Conservation (phyloP, 2,113 vertebrate species). For the Ellobius talpinus region DNA sequence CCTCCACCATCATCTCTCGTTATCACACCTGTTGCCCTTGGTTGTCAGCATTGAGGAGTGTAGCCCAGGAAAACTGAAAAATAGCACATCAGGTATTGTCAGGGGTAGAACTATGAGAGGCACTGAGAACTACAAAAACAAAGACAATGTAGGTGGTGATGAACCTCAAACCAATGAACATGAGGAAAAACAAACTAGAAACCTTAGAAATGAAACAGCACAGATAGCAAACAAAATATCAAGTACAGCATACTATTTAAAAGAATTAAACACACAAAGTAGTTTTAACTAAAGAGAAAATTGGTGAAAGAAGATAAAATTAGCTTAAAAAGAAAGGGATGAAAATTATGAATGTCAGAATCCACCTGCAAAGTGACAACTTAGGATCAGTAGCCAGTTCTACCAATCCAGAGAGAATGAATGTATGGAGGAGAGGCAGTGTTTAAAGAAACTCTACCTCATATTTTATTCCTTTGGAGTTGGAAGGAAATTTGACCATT, state of each 20-base stretch:
- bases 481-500: not conserved
- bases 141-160: not conserved
- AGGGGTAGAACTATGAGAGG: not conserved
- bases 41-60: not conserved
- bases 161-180: not conserved
- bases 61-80: not conserved
- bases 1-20: not conserved
- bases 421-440: not conserved
- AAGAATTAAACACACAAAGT: not conserved
- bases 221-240: not conserved
- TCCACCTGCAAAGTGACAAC: not conserved
- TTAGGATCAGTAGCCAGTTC: not conserved
- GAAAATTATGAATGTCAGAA: not conserved
- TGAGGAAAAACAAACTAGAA: not conserved
- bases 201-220: not conserved
- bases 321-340: not conserved
- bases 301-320: not conserved
- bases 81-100: not conserved
- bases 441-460: not conserved
- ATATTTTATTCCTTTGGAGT: not conserved
- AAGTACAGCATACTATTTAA: not conserved
- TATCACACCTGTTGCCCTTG: not conserved
- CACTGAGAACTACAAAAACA: not conserved
- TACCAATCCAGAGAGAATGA: not conserved
- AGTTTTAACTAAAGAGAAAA: not conserved